Evolutionary conservation across 2,797 vertebrate species (phyloP), one percentile per base, ranked within the genome.

Genomic region (Limosa lapponica): DNA sequence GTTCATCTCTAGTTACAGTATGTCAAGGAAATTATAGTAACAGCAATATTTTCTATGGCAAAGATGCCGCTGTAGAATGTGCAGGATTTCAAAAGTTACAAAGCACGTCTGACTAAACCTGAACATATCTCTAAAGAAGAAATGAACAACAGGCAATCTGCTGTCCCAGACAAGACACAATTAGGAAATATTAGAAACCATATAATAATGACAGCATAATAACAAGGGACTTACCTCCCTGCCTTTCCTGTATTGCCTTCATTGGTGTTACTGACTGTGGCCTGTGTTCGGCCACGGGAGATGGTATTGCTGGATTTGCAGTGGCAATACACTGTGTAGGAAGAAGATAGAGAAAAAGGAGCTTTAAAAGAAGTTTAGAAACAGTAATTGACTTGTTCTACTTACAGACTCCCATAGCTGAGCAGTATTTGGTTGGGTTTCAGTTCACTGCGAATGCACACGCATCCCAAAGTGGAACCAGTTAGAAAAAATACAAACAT

Each of bases 251-350:
- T 8, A 6, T 79, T 12, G 4, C 37, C 28, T 59, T 41, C 13
- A 0, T 7, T 54, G 13, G 22, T 6, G 34, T 41, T 8, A 8
- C 41, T 16, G 44, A 3, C n/a, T 14, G 46, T 13, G 49, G 41
- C 57, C 57, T 36, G n/a, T 3, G 15, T 32, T 71, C 32, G 67
- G 41, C 48, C 16, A 2, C 13, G 37, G 66, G 17, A 64, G 25
- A 16, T 6, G 13, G 25, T 49, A 5, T 22, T 34, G 43, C 70
- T 82, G 51, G 34, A 8, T 79, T 79, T 70, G 34, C 37, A 71
- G 27, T 43, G 28, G 34, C 67, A 52, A 16, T 34, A 20, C 8
- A 3, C 61, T 25, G 12, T 16, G 66, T 24, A 67, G 55, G 64
- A 36, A 62, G 59, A 64, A n/a, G 25, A 18, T 17, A 13, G 27